Base-by-base conservation (phyloP, 2,888 invertebrate species). In the Drosophila putrida region DNA sequence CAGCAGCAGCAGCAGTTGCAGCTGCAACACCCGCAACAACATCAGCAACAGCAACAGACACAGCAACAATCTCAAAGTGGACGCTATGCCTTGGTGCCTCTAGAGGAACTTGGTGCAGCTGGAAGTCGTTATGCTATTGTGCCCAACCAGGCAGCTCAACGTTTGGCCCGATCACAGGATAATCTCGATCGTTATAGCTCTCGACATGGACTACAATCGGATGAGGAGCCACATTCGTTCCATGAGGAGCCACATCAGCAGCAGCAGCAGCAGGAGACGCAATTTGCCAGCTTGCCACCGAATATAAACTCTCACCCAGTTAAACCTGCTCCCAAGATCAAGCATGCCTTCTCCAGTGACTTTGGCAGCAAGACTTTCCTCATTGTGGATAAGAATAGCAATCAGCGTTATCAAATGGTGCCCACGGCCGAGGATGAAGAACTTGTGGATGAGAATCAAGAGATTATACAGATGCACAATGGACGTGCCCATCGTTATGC, bases 341-440 rank as follows among this genome's bases (percentile, higher is more conserved):
- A 93, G 62, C 90, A 92, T 28, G 92, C 92, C 8, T 93, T 93
- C 65, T 92, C 92, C n/a, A 92, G 92, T 46, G 93, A 93, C 60
- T 93, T 92, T 59, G 91, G 92, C 15, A 92, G 91, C 69, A 93
- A 92, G 65, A 88, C 92, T 0, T 92, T 92, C 41, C 80, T 93
- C 1, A 82, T 93, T 66, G 94, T 95, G 0, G 94, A 95, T 55
- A 90, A 94, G 93, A 92, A 92, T 36, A 93, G 88, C 93, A 93
- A 91, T 92, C 89, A 95, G 93, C 88, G 95, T 92, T 93, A 95
- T 93, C 92, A 95, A 91, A 94, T 95, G 6, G 95, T 95, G 68
- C 95, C 95, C 36, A 94, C 95, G 0, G 95, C 95, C 11, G 95
- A 95, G 13, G 94, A 94, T 79, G 93, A 93, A 66, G 93, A 93